A percentile compares a stretch with the other conserved stretches of the same genome.
Evolutionary conservation across 2,888 invertebrate genomes (phyloP).

Genomic region (Anthrax anthrax): DNA sequence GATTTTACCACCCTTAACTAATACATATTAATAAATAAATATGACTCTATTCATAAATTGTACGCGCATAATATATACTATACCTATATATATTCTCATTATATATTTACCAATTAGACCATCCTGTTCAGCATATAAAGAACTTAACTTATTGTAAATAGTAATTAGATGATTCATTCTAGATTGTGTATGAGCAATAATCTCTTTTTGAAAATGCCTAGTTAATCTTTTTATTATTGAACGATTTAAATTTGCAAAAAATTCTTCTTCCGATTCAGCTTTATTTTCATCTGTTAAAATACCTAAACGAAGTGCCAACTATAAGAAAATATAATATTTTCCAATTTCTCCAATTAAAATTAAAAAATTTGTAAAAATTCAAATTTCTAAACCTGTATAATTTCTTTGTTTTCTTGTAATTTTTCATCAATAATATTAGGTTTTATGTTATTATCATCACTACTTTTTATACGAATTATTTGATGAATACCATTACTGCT

Average conservation of each 20-base stretch:
- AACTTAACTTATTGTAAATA: conserved; percentile 25
- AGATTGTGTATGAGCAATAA: conserved; percentile 27
- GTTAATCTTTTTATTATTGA: conserved; percentile 23
- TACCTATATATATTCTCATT: too few relatives aligned
- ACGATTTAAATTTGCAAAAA: conserved; percentile 31
- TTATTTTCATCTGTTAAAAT: conserved; percentile 26
- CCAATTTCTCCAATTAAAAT: not conserved
- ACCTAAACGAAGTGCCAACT: conserved; percentile 29
- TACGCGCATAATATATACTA: too few relatives aligned
- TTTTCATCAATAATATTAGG: not conserved
- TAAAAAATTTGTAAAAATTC: too few relatives aligned
- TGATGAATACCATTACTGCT: too few relatives aligned
- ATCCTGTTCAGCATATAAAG: conserved; percentile 30
- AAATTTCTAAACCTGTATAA: not conserved
- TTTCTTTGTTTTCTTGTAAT: not conserved
- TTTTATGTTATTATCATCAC: too few relatives aligned
- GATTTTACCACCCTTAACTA: too few relatives aligned
- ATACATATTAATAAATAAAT: too few relatives aligned
- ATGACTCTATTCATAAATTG: too few relatives aligned
- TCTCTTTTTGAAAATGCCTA: conserved; percentile 25
- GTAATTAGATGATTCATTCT: conserved; percentile 23
- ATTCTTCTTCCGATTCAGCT: conserved; percentile 32
- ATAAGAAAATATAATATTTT: not conserved
- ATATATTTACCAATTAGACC: conserved; percentile 23
- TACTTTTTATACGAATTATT: too few relatives aligned